phyloP scores from a whole-genome alignment of 2,888 invertebrate species.

The Chalcosyrphus nemorum region DNA sequence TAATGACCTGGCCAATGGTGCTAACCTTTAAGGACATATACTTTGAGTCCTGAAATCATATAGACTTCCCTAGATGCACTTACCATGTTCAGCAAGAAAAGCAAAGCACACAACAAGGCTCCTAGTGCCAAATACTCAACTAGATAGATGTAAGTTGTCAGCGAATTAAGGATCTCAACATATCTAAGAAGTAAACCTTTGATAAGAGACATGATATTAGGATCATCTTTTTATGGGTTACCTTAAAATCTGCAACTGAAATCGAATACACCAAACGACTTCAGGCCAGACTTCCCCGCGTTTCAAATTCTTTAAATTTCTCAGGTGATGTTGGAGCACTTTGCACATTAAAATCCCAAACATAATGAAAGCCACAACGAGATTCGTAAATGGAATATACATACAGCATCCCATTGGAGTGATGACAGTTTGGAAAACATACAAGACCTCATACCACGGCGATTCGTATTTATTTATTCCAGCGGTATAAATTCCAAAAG shows the following conservation, averaged over 20 bases:
- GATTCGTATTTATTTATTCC: conserved; percentile 74
- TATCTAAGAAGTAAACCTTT: conserved; percentile 53
- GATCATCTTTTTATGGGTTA: conserved; percentile 42
- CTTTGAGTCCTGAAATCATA: too few species aligned
- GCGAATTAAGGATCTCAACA: conserved; percentile 71
- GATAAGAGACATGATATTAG: too few species aligned
- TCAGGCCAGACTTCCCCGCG: conserved; percentile 61
- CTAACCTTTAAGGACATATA: conserved; percentile 75
- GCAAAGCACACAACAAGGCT: conserved; percentile 77
- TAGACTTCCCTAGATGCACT: too few species aligned
- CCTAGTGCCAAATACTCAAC: conserved; percentile 74
- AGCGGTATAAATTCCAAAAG: conserved; percentile 76
- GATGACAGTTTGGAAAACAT: conserved; percentile 75
- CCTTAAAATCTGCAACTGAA: conserved; percentile 76
- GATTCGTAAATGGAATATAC: conserved; percentile 77
- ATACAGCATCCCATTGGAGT: conserved; percentile 77
- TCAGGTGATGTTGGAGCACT: conserved; percentile 75
- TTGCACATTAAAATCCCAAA: conserved; percentile 76
- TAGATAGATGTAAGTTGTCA: conserved; percentile 17
- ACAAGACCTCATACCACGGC: conserved; percentile 77
- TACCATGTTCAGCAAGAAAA: conserved; percentile 77
- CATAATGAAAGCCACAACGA: conserved; percentile 76
- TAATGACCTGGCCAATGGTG: conserved; percentile 75
- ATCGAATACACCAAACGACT: conserved; percentile 76
- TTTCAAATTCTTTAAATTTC: conserved; percentile 66